phyloP scores from a whole-genome alignment of 2,113 vertebrate species.

The Psittacula cyanocephala region DNA sequence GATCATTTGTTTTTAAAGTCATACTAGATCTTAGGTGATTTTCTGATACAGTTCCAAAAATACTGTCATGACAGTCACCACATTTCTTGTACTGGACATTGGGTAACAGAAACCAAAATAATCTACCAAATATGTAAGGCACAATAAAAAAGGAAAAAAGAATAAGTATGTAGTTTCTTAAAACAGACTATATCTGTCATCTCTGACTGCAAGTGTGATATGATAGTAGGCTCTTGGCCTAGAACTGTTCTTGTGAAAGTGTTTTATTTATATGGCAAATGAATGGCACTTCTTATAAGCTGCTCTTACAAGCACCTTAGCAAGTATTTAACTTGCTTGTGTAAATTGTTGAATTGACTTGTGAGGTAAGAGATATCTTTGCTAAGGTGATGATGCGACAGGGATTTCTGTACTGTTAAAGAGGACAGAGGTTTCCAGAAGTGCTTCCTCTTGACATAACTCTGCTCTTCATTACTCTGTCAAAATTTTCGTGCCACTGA shows the following conservation, averaged over 20 bases:
- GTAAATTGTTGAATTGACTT: background rate
- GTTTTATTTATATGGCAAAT: constrained; percentile 9
- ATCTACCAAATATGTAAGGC: constrained; percentile 58
- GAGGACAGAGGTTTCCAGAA: constrained; percentile 16
- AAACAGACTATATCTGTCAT: constrained; percentile 42
- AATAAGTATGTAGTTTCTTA: constrained; percentile 16
- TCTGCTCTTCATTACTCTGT: background rate
- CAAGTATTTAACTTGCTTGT: background rate
- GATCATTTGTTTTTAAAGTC: constrained; percentile 25
- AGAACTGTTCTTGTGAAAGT: constrained; percentile 20
- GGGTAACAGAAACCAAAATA: constrained; percentile 78
- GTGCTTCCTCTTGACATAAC: background rate
- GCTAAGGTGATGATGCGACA: background rate
- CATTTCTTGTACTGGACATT: constrained; percentile 74
- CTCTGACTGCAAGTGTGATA: constrained; percentile 49
- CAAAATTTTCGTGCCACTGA: background rate
- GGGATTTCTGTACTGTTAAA: background rate
- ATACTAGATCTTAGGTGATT: constrained; percentile 5
- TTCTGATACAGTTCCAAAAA: constrained; percentile 30
- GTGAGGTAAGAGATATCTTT: background rate
- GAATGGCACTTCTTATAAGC: background rate
- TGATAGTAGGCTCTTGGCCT: constrained; percentile 58
- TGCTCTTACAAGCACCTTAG: constrained; percentile 20
- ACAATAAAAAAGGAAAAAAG: constrained; percentile 25
- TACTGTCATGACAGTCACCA: constrained; percentile 44